phyloP scores from a whole-genome alignment of 2,113 vertebrate species.

The Misgurnus mizolepis region DNA sequence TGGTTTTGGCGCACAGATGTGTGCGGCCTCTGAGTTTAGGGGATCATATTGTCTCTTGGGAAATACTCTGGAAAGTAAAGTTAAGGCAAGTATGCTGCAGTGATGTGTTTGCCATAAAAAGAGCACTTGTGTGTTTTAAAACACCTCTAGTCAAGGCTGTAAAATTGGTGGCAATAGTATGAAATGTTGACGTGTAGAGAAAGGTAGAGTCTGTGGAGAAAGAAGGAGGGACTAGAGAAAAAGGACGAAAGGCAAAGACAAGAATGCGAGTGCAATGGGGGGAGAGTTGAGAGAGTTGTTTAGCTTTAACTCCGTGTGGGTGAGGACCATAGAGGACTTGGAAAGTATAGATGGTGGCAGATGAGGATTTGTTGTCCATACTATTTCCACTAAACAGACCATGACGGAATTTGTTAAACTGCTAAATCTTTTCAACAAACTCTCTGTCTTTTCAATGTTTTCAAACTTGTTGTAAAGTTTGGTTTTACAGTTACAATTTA shows the following conservation, averaged over 20 bases:
- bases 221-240: conserved; percentile 23
- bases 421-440: conserved; percentile 21
- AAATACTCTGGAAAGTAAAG: conserved; percentile 32
- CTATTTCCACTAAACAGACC: background rate
- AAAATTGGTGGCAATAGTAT: conserved; percentile 12
- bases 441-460: background rate
- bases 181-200: conserved; percentile 21
- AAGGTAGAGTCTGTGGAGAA: conserved; percentile 10
- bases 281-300: conserved; percentile 41
- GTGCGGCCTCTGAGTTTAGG: background rate
- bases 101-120: conserved; percentile 21
- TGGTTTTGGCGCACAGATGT: conserved; percentile 19
- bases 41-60: conserved; percentile 16
- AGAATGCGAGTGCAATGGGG: conserved; percentile 46
- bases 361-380: background rate
- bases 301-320: conserved; percentile 25
- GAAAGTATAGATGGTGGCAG: background rate
- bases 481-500: background rate
- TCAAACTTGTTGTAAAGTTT: background rate
- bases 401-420: background rate
- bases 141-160: conserved; percentile 1
- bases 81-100: conserved; percentile 27
- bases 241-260: conserved; percentile 7
- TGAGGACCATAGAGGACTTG: background rate
- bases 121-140: conserved; percentile 30